Base-by-base conservation (phyloP, 2,888 invertebrate genomes). In the Alviniconcha strummeri region DNA sequence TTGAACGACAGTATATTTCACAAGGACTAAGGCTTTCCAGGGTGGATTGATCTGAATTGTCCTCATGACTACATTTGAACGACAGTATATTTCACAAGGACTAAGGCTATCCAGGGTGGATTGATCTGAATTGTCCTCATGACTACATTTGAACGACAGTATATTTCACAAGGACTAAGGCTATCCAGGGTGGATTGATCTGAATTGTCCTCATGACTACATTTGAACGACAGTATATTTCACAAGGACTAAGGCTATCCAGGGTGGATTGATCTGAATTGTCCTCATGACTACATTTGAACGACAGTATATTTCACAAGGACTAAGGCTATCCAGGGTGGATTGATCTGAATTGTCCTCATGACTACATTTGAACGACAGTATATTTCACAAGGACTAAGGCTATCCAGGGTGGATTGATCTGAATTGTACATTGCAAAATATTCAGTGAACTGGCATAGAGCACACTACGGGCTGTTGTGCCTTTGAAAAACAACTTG, bases 51-150 rank as follows among this genome's bases (percentile, higher is more conserved):
- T 36, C 36, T 36, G 1, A 36, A 36, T 36, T 3, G 85, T 84
- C 52, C 87, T 69, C 64, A 75, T 86, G 8, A 74, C 84, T 19
- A 85, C 80, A 6, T 19, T 80, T 3, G 55, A 17, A 17, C 55
- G 69, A n/a, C 55, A 80, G 17, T 80, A 52, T 3, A 36, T 36
- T 3, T 36, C 36, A 36, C 36, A 36, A 36, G 36, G 36, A 36
- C 36, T 36, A 36, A 36, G 3, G 36, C 36, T 36, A 1, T 36
- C 36, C 36, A 36, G 36, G 36, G 36, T 36, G 36, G 36, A 36
- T 67, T 36, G 11, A 19, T 36, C 36, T 36, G 1, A 36, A 36
- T 36, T 3, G 36, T 36, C 15, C 76, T 76, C 9, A 11, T 76
- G 76, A 76, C 2, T 13, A 55, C 76, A 17, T 55, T 76, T 17